phyloP scores from a whole-genome alignment of 2,888 invertebrate species.

The Melinaea marsaeus region DNA sequence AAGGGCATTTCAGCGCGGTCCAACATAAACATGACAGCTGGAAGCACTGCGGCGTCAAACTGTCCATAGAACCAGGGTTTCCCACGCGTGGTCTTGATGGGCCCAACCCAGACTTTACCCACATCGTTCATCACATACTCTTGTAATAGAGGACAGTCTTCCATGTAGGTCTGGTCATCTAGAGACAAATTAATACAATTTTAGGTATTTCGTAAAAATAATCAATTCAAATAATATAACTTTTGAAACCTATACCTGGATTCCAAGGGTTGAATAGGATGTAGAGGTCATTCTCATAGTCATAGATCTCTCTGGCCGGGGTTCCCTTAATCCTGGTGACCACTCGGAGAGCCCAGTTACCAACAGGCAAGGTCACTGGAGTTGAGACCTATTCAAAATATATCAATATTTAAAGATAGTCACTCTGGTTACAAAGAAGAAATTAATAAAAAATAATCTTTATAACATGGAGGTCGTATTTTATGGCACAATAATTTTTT shows the following conservation, averaged over 20 bases:
- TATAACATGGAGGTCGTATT: too few species aligned
- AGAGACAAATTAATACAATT: conserved; percentile 24
- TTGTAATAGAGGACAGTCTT: conserved; percentile 81
- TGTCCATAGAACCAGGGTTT: conserved; percentile 91
- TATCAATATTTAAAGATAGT: too few species aligned
- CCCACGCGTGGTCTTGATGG: conserved; percentile 83
- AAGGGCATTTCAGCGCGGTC: conserved; percentile 81
- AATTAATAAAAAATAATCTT: too few species aligned
- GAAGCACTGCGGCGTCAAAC: conserved; percentile 84
- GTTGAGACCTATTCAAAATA: conserved; percentile 75
- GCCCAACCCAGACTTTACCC: conserved; percentile 92
- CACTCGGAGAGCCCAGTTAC: conserved; percentile 82
- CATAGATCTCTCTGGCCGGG: conserved; percentile 64
- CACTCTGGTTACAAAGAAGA: too few species aligned
- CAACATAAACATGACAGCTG: conserved; percentile 83
- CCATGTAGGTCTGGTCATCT: conserved; percentile 89
- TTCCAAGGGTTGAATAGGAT: conserved; percentile 91
- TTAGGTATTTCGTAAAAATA: not conserved
- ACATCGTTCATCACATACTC: conserved; percentile 89
- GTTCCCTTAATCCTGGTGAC: conserved; percentile 74
- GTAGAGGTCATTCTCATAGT: conserved; percentile 83
- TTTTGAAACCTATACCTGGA: conserved; percentile 75
- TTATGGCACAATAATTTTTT: too few species aligned
- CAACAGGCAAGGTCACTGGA: conserved; percentile 81
- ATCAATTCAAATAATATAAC: not conserved